phyloP scores from a whole-genome alignment of 2,888 invertebrate species.

The Clepsis dumicolana region DNA sequence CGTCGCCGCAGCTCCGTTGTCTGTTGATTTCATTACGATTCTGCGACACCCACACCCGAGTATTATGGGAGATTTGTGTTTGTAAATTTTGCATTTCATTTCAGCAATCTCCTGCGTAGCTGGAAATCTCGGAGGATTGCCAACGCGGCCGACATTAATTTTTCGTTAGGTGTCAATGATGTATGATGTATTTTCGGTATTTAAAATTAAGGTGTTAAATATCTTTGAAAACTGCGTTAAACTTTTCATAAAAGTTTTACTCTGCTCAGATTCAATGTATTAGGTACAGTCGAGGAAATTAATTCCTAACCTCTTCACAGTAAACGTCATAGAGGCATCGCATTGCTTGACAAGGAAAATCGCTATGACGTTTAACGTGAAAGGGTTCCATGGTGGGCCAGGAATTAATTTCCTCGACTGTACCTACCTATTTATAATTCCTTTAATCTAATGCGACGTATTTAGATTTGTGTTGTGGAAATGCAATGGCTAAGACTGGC shows the following conservation, averaged over 20 bases:
- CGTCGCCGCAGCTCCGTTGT: slow-evolving; percentile 13
- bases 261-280: background rate
- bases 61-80: slow-evolving; percentile 36
- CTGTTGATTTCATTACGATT: slow-evolving; percentile 34
- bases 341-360: too few species aligned
- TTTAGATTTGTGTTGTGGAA: slow-evolving; percentile 13
- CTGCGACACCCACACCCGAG: slow-evolving; percentile 31
- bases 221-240: background rate
- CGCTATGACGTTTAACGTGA: too few species aligned
- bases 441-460: background rate
- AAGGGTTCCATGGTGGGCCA: too few species aligned
- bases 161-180: slow-evolving; percentile 44
- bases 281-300: too few species aligned
- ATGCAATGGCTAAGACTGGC: slow-evolving; percentile 10
- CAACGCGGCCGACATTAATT: slow-evolving; percentile 45
- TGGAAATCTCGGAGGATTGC: slow-evolving; percentile 51
- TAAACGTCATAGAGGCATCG: too few species aligned
- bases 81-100: slow-evolving; percentile 37
- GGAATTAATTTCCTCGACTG: too few species aligned
- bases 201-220: background rate
- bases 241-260: background rate
- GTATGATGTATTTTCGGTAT: background rate
- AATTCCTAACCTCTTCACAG: too few species aligned
- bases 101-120: slow-evolving; percentile 23
- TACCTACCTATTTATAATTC: slow-evolving; percentile 9